Percentiles rank a stretch among this genome's conserved stretches.
Evolutionary conservation across 2,113 vertebrate genomes (phyloP).

Genomic region (Phylloscopus trochilus): DNA sequence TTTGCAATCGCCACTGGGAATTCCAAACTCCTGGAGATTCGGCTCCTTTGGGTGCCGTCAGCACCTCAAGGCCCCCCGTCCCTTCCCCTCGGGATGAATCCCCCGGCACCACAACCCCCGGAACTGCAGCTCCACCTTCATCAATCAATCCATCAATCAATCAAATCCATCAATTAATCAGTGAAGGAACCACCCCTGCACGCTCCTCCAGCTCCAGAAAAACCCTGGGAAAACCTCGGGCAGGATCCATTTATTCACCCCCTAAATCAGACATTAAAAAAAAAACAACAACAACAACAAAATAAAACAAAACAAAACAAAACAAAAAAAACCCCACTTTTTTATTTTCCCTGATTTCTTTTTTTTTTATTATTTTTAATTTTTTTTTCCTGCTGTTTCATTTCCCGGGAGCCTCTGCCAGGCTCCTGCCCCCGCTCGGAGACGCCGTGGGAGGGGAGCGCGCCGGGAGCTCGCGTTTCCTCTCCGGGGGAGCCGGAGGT

Average conservation of each 20-base stretch:
- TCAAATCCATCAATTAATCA: background rate
- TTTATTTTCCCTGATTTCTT: background rate
- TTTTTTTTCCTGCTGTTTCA: background rate
- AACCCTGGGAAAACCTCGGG: background rate
- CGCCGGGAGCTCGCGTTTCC: background rate
- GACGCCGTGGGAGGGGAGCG: background rate
- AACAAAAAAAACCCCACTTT: background rate
- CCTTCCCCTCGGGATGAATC: background rate
- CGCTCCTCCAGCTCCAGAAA: background rate
- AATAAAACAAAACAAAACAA: no score
- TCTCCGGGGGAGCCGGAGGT: background rate
- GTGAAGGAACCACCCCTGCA: accelerated
- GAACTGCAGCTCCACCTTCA: background rate
- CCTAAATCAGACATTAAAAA: accelerated
- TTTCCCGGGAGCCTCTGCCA: background rate
- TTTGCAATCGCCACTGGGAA: no score
- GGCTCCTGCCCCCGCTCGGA: background rate
- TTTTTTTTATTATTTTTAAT: background rate
- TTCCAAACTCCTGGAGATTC: background rate
- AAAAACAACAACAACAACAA: no score
- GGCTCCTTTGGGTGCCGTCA: background rate
- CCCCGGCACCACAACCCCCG: background rate
- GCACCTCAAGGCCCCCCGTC: no score
- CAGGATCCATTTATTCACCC: background rate
- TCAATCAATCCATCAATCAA: background rate